Evolutionary conservation across 2,888 invertebrate genomes (phyloP), one percentile per base, ranked within the genome.

Genomic region (Lycocerus yunnanus): DNA sequence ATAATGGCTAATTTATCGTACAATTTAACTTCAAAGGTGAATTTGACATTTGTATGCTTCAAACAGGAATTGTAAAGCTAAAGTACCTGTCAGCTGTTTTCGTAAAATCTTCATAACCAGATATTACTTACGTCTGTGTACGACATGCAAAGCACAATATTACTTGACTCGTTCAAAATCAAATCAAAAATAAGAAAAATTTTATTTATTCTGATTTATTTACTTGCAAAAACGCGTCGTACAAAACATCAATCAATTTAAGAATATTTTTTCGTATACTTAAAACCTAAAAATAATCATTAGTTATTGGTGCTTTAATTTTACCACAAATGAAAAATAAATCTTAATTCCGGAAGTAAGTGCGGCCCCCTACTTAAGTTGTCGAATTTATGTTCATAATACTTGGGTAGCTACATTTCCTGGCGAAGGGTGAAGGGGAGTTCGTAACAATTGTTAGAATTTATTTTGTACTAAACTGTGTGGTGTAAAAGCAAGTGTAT

Each of bases 21-120:
- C n/a, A 43, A 43, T 43, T 43, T 43, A 43, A 43, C 43, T 43
- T 43, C 43, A 43, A 43, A 43, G 43, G 43, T 43, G 43, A 43
- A 43, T 43, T 43, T 43, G 43, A 43, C 43, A 43, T 43, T 43
- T 43, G 43, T 43, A 43, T n/a, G n/a, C 43, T 43, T 43, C n/a
- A 43, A 43, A 5, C n/a, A n/a, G n/a, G n/a, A 43, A 43, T 43
- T 43, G 43, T 43, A 43, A 43, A 43, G 43, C 43, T 43, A 43
- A 43, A 43, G 18, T 63, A 18, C 20, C n/a, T 63, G 61, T 63
- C 15, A 15, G 61, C 61, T 63, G 20, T 63, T 63, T 63, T 63
- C 18, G 13, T 13, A 63, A 63, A 63, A 63, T 63, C 61, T 63
- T 63, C 61, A 63, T 63, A 63, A 20, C n/a, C 61, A 63, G 61